Evolutionary conservation across 2,113 vertebrate genomes (phyloP).

Genomic region (Pomatorhinus ruficollis): DNA sequence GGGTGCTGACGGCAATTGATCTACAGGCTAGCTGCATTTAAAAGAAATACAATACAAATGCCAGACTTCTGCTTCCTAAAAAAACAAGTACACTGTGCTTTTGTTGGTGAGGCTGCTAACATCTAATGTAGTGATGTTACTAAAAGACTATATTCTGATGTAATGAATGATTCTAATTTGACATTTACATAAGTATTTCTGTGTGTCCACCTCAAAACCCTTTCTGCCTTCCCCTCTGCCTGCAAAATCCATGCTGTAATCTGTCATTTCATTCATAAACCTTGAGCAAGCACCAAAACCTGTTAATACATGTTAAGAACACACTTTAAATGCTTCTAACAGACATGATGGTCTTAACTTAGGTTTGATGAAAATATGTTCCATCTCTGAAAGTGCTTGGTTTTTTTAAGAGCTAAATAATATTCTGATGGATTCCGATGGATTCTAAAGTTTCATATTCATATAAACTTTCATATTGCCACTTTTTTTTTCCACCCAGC

Average conservation of each 20-base stretch:
- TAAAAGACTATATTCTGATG: background rate
- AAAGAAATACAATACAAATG: background rate
- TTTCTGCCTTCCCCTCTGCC: background rate
- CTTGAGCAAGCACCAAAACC: background rate
- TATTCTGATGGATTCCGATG: background rate
- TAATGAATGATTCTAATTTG: background rate
- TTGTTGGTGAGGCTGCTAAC: background rate
- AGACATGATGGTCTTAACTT: fast-evolving
- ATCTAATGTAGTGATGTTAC: background rate
- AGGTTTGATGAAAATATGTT: background rate
- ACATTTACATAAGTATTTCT: background rate
- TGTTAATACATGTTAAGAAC: background rate
- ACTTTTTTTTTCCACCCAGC: background rate
- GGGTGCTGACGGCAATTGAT: background rate
- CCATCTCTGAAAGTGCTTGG: background rate
- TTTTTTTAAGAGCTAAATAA: background rate
- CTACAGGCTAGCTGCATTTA: background rate
- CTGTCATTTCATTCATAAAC: background rate
- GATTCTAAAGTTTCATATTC: background rate
- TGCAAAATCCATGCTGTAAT: background rate
- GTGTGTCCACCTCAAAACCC: background rate
- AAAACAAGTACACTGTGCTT: background rate
- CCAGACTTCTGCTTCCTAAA: background rate
- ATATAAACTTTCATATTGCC: background rate
- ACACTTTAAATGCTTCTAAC: background rate